phyloP scores from a whole-genome alignment of 2,113 vertebrate genomes.

The Tympanuchus pallidicinctus region DNA sequence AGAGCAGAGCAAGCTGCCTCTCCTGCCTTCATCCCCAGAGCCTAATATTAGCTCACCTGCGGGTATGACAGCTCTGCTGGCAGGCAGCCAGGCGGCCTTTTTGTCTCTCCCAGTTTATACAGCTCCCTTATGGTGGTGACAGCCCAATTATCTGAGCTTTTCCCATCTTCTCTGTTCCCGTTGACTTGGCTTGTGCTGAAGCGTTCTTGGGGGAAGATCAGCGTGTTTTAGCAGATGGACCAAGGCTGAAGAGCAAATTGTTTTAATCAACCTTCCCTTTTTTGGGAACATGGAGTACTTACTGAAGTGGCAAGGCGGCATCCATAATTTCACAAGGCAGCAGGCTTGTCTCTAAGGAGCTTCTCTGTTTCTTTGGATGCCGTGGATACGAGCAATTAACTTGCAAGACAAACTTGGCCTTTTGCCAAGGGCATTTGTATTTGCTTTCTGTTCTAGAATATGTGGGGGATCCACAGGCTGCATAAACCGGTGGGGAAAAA shows the following conservation, averaged over 20 bases:
- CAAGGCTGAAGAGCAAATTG: slow-evolving; percentile 36
- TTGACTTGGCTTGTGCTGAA: slow-evolving; percentile 4
- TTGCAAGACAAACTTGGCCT: background rate
- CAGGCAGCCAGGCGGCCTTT: background rate
- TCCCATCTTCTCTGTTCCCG: background rate
- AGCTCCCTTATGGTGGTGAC: background rate
- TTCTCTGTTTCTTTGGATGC: slow-evolving; percentile 3
- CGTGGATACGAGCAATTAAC: background rate
- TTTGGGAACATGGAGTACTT: background rate
- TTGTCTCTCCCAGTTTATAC: background rate
- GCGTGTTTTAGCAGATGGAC: slow-evolving; percentile 32
- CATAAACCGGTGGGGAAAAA: background rate
- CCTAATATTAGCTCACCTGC: background rate
- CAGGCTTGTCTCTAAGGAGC: slow-evolving; percentile 22
- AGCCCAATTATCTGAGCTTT: slow-evolving; percentile 4
- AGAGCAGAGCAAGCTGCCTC: background rate
- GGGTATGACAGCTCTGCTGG: background rate
- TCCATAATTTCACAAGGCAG: background rate
- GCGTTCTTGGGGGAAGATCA: background rate
- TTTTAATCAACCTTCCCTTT: slow-evolving; percentile 19
- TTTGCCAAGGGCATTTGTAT: background rate
- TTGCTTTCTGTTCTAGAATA: background rate
- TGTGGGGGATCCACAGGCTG: background rate
- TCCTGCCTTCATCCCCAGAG: slow-evolving; percentile 1
- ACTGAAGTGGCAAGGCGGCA: background rate